phyloP scores from a whole-genome alignment of 2,888 invertebrate species.

The Asteroscopus sphinx region DNA sequence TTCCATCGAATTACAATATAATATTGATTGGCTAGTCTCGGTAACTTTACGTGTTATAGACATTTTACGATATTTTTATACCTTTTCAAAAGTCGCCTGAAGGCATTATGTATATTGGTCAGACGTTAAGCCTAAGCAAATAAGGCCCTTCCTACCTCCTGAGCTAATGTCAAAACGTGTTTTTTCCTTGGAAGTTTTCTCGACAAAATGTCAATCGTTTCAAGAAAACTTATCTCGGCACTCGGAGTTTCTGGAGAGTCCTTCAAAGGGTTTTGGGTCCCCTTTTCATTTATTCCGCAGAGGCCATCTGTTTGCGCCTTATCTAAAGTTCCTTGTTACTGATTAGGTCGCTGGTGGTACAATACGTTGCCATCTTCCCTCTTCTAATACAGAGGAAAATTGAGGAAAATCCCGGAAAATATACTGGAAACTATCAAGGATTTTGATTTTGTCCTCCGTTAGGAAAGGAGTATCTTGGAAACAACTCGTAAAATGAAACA shows the following conservation, averaged over 20 bases:
- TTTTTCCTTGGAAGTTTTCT: constrained; percentile 53
- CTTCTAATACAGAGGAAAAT: constrained; percentile 5
- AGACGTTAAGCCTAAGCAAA: constrained; percentile 38
- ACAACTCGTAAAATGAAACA: constrained; percentile 10
- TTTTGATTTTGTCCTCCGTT: not conserved
- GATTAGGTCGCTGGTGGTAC: constrained; percentile 30
- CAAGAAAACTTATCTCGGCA: constrained; percentile 71
- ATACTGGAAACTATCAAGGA: constrained; percentile 6
- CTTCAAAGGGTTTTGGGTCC: constrained; percentile 66
- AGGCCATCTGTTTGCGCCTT: constrained; percentile 59
- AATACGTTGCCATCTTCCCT: constrained; percentile 8
- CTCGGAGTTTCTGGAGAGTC: constrained; percentile 53
- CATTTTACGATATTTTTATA: constrained; percentile 53
- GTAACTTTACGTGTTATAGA: constrained; percentile 28
- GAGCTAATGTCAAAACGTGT: constrained; percentile 60
- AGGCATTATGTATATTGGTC: constrained; percentile 44
- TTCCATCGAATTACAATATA: constrained; percentile 24
- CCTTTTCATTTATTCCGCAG: constrained; percentile 65
- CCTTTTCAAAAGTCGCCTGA: constrained; percentile 41
- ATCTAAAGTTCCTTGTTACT: constrained; percentile 54
- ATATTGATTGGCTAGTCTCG: constrained; percentile 42
- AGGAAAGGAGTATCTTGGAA: not conserved
- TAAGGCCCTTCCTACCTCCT: constrained; percentile 36
- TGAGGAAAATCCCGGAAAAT: constrained; percentile 18
- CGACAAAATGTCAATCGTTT: constrained; percentile 66